These are phyloP conservation scores for Agrypnus murinus DNA, from an alignment of 2,888 invertebrate genomes.

Conservation along the genomic window DNA sequence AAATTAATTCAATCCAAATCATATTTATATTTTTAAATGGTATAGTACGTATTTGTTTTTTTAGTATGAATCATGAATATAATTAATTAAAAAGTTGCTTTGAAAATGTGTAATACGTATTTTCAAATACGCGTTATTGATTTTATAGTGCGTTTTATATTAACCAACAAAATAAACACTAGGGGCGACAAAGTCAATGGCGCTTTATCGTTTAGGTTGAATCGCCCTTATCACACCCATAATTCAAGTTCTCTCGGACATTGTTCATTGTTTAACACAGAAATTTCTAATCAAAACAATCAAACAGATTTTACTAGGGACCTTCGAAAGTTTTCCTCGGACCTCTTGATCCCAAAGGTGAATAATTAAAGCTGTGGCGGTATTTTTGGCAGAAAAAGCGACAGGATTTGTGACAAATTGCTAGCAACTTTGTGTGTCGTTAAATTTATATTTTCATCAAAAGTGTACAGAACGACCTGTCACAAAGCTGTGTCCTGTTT, in stretches of 20 bases:
- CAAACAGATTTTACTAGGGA: slow-evolving; percentile 19
- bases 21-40: too few species aligned
- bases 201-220: slow-evolving; percentile 36
- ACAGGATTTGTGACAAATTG: not conserved
- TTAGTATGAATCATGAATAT: too few species aligned
- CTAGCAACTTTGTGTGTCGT: not conserved
- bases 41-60: too few species aligned
- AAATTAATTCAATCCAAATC: too few species aligned
- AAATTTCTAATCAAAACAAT: slow-evolving; percentile 44
- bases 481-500: slow-evolving; percentile 35
- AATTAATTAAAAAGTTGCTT: too few species aligned
- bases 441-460: slow-evolving; percentile 25
- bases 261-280: slow-evolving; percentile 37
- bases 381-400: not conserved
- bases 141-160: slow-evolving; percentile 40
- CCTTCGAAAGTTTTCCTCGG: not conserved
- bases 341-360: too few species aligned
- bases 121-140: slow-evolving; percentile 42
- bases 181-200: slow-evolving; percentile 39
- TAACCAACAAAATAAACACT: slow-evolving; percentile 42
- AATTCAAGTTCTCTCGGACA: slow-evolving; percentile 34
- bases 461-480: slow-evolving; percentile 18
- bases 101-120: too few species aligned
- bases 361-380: too few species aligned
- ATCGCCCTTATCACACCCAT: slow-evolving; percentile 37